Percentiles rank a stretch among this genome's conserved stretches.
These are phyloP conservation scores for Etheostoma cragini DNA, from an alignment of 2,113 vertebrate species.

Conservation along the genomic window DNA sequence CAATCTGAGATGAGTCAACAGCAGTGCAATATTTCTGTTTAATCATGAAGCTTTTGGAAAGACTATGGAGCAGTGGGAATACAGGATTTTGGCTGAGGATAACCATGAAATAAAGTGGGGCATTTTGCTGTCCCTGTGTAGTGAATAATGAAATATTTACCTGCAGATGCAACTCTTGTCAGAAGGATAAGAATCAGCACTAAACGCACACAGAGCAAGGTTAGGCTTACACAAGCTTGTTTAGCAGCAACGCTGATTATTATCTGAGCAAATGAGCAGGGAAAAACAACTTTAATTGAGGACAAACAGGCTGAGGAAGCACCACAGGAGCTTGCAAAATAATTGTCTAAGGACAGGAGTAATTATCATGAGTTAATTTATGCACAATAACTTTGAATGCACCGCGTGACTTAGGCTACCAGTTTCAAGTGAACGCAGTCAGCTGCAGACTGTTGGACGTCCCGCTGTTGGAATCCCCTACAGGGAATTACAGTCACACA, in stretches of 20 bases:
- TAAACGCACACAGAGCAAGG: constrained; percentile 50
- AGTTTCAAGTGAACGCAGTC: too few relatives aligned
- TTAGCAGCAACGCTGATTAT: constrained; percentile 61
- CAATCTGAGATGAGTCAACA: background rate
- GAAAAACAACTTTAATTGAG: constrained; percentile 63
- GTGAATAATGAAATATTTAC: constrained; percentile 46
- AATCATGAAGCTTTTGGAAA: background rate
- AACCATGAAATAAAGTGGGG: background rate
- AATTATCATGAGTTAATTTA: constrained; percentile 63
- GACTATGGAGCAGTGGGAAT: background rate
- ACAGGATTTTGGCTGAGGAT: background rate
- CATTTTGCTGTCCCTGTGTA: background rate
- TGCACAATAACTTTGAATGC: constrained; percentile 7
- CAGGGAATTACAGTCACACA: too few relatives aligned
- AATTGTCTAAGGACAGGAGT: constrained; percentile 56
- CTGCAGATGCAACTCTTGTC: constrained; percentile 37
- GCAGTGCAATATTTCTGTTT: background rate
- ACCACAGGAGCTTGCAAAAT: constrained; percentile 49
- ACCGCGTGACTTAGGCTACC: too few relatives aligned
- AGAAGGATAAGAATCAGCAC: constrained; percentile 55
- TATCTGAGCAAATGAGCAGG: constrained; percentile 62
- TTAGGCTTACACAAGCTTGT: constrained; percentile 46
- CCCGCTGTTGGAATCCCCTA: too few relatives aligned
- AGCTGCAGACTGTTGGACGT: too few relatives aligned
- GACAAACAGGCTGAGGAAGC: constrained; percentile 71